These are phyloP conservation scores for Drosophila pandora DNA, from an alignment of 1,140 invertebrate genomes.

Conservation along the genomic window DNA sequence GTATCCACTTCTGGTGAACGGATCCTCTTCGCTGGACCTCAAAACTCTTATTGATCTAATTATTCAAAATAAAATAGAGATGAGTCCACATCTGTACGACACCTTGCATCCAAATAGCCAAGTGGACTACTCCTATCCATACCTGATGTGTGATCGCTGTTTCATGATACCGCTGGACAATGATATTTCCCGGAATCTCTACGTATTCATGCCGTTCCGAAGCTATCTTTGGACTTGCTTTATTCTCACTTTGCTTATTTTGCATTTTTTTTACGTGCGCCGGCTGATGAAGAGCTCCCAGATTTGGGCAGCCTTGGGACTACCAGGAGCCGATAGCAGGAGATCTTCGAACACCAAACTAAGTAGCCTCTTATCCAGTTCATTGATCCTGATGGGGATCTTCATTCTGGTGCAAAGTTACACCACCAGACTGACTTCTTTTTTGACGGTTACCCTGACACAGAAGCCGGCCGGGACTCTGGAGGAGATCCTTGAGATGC, in stretches of 20 bases:
- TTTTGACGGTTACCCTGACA: constrained; percentile 43
- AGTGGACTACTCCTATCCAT: constrained; percentile 67
- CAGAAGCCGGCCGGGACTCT: constrained; percentile 5
- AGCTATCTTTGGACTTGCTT: constrained; percentile 36
- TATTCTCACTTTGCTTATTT: not conserved
- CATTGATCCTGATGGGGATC: constrained; percentile 22
- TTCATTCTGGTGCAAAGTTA: constrained; percentile 49
- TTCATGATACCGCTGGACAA: constrained; percentile 57
- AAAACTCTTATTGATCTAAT: constrained; percentile 24
- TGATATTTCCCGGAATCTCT: constrained; percentile 34
- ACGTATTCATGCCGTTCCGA: constrained; percentile 44
- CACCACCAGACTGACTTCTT: constrained; percentile 49
- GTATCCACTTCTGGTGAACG: constrained; percentile 47
- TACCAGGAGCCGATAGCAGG: constrained; percentile 30
- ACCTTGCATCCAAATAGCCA: constrained; percentile 17
- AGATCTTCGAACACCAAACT: too few species aligned
- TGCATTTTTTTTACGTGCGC: constrained; percentile 2
- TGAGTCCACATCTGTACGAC: constrained; percentile 63
- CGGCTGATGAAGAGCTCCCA: not conserved
- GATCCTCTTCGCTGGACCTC: constrained; percentile 48
- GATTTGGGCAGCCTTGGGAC: constrained; percentile 45
- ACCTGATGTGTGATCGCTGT: constrained; percentile 38
- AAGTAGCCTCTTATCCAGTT: not conserved
- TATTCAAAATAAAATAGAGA: constrained; percentile 18
- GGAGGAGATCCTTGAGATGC: constrained; percentile 26